Percentiles rank a stretch among this genome's conserved stretches.
phyloP scores from a whole-genome alignment of 2,888 invertebrate genomes.

The Neoscelio sp. region DNA sequence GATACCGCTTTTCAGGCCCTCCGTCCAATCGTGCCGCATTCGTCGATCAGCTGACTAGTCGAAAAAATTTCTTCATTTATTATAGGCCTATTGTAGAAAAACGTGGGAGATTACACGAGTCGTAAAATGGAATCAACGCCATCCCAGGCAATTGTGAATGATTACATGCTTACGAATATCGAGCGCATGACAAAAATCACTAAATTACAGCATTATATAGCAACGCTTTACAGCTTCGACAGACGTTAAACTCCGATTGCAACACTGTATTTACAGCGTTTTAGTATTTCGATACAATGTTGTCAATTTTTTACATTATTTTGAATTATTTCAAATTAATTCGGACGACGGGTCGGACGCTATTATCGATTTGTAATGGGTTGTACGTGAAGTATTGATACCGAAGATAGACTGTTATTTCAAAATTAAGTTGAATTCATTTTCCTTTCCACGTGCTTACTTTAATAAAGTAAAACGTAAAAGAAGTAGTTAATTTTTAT shows the following conservation, averaged over 20 bases:
- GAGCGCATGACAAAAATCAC: conserved; percentile 58
- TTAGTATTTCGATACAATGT: conserved; percentile 12
- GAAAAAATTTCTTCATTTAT: conserved; percentile 68
- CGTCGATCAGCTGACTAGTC: conserved; percentile 67
- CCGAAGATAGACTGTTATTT: no score
- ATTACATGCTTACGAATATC: conserved; percentile 61
- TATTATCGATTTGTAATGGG: no score
- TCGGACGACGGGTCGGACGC: no score
- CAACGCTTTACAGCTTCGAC: conserved; percentile 21
- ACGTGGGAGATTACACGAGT: conserved; percentile 61
- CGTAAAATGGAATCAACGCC: conserved; percentile 67
- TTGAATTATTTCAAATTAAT: not conserved
- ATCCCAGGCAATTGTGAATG: conserved; percentile 64
- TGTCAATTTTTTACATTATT: not conserved
- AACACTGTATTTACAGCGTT: conserved; percentile 9
- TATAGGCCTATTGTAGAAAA: conserved; percentile 66
- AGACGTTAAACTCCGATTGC: conserved; percentile 30
- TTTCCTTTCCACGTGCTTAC: no score
- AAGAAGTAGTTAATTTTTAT: no score
- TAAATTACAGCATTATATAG: conserved; percentile 50
- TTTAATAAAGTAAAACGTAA: no score
- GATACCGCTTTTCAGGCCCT: conserved; percentile 67
- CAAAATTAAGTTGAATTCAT: no score
- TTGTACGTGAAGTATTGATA: no score
- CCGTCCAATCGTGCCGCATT: conserved; percentile 65